Evolutionary conservation across 23 tunicate genomes (phyloP).

Genomic region (Ascidia mentula): DNA sequence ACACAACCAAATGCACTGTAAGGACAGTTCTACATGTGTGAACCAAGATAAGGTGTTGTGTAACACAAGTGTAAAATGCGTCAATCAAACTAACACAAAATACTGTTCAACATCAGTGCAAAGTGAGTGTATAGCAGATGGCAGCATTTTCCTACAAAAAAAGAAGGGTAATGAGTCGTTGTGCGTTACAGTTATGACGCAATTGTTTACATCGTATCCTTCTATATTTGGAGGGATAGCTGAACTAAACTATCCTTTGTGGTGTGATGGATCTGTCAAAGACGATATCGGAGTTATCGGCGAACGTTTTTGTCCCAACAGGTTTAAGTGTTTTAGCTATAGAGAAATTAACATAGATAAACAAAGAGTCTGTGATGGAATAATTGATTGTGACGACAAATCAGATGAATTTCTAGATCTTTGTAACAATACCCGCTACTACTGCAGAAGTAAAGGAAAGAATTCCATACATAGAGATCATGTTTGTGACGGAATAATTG

Average conservation of each 20-base stretch:
- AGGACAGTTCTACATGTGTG: neutral
- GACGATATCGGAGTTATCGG: neutral
- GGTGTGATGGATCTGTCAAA: neutral
- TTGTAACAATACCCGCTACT: neutral
- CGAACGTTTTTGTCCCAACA: neutral
- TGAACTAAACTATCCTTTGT: too few species aligned
- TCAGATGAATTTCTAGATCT: neutral
- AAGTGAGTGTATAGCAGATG: too few species aligned
- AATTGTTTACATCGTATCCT: too few species aligned
- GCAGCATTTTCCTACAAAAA: too few species aligned
- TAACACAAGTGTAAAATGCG: neutral
- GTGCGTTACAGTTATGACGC: too few species aligned
- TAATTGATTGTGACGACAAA: neutral
- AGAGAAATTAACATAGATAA: neutral
- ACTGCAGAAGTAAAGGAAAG: neutral
- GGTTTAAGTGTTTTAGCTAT: neutral
- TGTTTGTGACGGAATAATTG: constrained; percentile 2
- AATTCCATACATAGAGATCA: neutral
- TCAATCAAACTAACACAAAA: neutral
- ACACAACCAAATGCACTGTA: neutral
- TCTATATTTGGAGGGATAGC: too few species aligned
- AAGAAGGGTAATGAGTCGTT: too few species aligned
- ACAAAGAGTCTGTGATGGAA: neutral
- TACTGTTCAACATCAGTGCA: too few species aligned
- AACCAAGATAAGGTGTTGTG: neutral